phyloP scores from a whole-genome alignment of 2,888 invertebrate genomes.

The Ophioninae sp. region DNA sequence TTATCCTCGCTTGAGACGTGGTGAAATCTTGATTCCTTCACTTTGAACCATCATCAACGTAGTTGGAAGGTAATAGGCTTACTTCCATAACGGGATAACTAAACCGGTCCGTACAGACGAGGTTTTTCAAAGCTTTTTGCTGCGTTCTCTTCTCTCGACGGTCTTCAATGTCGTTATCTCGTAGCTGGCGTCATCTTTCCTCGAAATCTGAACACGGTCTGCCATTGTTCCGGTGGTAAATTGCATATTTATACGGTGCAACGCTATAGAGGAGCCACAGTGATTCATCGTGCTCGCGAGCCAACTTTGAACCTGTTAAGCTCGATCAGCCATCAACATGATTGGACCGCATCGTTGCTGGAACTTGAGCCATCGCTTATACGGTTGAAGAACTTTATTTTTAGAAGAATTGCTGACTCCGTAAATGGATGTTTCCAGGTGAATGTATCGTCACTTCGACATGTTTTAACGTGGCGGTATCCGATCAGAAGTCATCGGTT shows the following conservation, averaged over 20 bases:
- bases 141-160: background rate
- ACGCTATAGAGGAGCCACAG: conserved; percentile 4
- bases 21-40: conserved; percentile 60
- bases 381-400: conserved; percentile 34
- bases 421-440: background rate
- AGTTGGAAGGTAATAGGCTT: conserved; percentile 59
- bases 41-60: conserved; percentile 61
- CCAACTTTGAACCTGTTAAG: conserved; percentile 59
- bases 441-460: background rate
- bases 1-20: conserved; percentile 35
- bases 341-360: conserved; percentile 71
- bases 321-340: conserved; percentile 71
- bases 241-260: background rate
- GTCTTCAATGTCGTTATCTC: background rate
- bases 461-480: background rate
- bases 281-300: conserved; percentile 13
- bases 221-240: background rate
- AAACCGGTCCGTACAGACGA: background rate
- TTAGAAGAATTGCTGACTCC: conserved; percentile 13
- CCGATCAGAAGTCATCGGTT: background rate
- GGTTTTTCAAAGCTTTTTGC: background rate
- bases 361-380: conserved; percentile 65
- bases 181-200: background rate
- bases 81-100: conserved; percentile 30
- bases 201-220: background rate